Evolutionary conservation across 2,113 vertebrate species (phyloP), one percentile per base, ranked within the genome.

Genomic region (Cynopterus brachyotis): DNA sequence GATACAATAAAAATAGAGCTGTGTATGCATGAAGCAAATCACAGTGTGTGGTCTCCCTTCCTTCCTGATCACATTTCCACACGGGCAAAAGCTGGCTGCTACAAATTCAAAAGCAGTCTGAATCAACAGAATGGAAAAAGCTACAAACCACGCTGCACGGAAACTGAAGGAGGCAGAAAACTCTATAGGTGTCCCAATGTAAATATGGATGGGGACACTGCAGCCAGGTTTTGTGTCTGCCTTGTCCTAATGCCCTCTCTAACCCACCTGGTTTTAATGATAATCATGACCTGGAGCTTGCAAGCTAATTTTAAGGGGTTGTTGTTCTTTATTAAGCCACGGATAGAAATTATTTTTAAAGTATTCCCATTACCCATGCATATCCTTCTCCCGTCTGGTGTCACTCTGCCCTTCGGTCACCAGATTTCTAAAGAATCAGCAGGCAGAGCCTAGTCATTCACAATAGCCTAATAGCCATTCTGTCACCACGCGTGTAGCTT

Each of bases 1-100:
- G 94, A 96, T 86, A 97, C 96, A 98, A 97, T 95, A 97, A 97
- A 98, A 97, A 93, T 94, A 96, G 96, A 95, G 91, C 91, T 95
- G 85, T 0, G 60, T 86, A 53, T 96, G 97, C 93, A 97, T 40
- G 85, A 97, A 67, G 89, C 55, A 62, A 81, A 92, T 84, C 76
- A 0, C 91, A 94, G 92, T 85, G 57, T 96, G 92, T 84, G 81
- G 91, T 97, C 89, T 66, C 47, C 30, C 47, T 86, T 89, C 82
- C 67, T n/a, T 95, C 67, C 93, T 75, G 91, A 94, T 93, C 95
- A 89, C 85, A 89, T 93, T 96, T 93, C 62, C 85, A 95, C 24
- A 47, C n/a, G 84, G 85, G 42, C 17, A 93, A 96, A 96, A 97
- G 94, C 91, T 96, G 93, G 84, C 20, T 85, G 94, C 47, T 91